Evolutionary conservation across 1,140 invertebrate species (phyloP), one percentile per base, ranked within the genome.

Genomic region (Globodera ellingtonae): DNA sequence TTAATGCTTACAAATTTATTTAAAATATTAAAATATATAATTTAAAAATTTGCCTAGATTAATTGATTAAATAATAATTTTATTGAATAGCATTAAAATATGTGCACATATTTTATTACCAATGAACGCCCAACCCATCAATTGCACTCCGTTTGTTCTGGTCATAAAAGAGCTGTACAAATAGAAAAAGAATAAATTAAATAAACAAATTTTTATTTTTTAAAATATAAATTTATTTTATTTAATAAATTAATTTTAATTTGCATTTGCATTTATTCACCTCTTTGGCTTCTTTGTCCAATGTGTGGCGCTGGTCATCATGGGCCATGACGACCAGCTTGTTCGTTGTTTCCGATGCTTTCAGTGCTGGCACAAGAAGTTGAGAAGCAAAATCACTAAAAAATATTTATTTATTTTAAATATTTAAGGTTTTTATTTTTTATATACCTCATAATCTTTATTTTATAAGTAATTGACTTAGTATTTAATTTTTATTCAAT

Each of bases 251-350:
- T 35, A 35, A 35, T 35, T n/a, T n/a, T n/a, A n/a, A n/a, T n/a
- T n/a, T 3, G 3, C 24, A 35, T 62, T 59, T 15, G 15, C 35
- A 0, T 35, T 35, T 35, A 2, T 13, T 62, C 18, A 62, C 48
- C 21, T 80, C 90, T 44, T 47, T 70, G 0, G 91, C 94, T 6
- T 95, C 90, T 21, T 94, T 94, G 86, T 93, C 92, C 18, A 95
- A 52, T 44, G 18, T 83, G 44, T 92, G 86, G 80, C 86, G 79
- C 52, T 89, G 82, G 78, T 88, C 87, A 73, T 88, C 87, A 52
- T 88, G 70, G n/a, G 78, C 82, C 87, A 88, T 89, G 35, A 88
- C 80, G 15, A 85, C 86, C 46, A 83, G 9, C 6, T 85, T 65
- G 15, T 80, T 73, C 35, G 84, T 75, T 44, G 69, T 48, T 15